Conservation (phyloP, 2,113 vertebrate genomes). For the Orthonyx spaldingii region DNA sequence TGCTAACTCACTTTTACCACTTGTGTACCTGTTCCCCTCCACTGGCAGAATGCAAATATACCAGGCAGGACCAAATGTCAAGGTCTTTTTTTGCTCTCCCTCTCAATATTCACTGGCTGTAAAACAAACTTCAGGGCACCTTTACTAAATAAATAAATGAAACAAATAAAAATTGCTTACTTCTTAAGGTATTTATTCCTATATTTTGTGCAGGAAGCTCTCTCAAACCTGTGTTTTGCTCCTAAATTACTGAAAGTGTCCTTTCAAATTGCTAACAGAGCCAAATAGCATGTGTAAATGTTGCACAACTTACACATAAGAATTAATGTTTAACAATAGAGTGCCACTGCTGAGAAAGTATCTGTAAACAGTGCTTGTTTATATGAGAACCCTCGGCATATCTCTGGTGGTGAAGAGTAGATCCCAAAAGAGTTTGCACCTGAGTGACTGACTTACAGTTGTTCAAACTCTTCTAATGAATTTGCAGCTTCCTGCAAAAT, state of each 20-base stretch:
- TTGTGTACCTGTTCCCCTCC: background rate
- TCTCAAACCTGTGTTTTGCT: background rate
- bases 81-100: background rate
- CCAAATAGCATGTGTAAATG: background rate
- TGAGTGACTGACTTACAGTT: background rate
- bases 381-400: background rate
- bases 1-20: background rate
- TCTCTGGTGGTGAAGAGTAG: background rate
- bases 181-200: background rate
- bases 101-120: background rate
- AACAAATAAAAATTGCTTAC: background rate
- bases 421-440: background rate
- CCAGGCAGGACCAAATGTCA: background rate
- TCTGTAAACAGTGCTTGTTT: background rate
- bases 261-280: background rate
- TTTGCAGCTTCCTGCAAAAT: background rate
- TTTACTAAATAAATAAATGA: background rate
- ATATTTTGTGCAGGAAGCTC: background rate
- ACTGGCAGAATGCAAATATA: background rate
- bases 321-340: constrained; percentile 59
- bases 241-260: background rate
- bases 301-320: background rate
- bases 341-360: background rate
- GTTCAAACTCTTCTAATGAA: background rate
- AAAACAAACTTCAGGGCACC: background rate